Conservation (phyloP, 2,797 vertebrate species). For the Myotis findleyi region DNA sequence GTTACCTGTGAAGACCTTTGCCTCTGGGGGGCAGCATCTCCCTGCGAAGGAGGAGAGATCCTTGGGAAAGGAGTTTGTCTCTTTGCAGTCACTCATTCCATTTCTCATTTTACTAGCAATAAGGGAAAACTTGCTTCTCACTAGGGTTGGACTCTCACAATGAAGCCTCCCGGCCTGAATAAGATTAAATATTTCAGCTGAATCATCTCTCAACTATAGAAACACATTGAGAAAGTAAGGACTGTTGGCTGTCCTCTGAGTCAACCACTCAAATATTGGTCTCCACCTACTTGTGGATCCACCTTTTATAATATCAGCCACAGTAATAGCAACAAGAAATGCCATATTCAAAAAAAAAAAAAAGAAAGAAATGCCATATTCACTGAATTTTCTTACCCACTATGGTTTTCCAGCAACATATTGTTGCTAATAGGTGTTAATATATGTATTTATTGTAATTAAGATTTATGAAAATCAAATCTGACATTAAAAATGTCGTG, state of each 20-base stretch:
- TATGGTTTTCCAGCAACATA: neutral
- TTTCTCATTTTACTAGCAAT: neutral
- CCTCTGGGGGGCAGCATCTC: conserved; percentile 5
- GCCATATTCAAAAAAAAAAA: too few relatives aligned
- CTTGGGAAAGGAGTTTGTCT: neutral
- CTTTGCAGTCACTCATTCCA: too few relatives aligned
- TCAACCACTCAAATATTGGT: neutral
- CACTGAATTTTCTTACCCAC: neutral
- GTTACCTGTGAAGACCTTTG: neutral
- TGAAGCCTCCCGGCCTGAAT: neutral
- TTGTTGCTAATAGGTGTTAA: neutral
- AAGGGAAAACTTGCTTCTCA: neutral
- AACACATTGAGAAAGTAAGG: neutral
- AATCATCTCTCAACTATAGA: neutral
- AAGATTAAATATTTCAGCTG: neutral
- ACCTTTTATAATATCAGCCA: accelerated
- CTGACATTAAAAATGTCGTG: neutral
- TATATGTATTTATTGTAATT: neutral
- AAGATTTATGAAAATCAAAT: neutral
- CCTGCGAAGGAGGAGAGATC: neutral
- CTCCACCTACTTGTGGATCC: neutral
- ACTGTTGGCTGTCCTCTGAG: neutral
- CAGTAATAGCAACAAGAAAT: neutral
- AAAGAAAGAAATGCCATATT: too few relatives aligned
- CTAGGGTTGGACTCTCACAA: neutral